These are phyloP conservation scores for Beris morrisii DNA, from an alignment of 2,888 invertebrate species.

Conservation along the genomic window DNA sequence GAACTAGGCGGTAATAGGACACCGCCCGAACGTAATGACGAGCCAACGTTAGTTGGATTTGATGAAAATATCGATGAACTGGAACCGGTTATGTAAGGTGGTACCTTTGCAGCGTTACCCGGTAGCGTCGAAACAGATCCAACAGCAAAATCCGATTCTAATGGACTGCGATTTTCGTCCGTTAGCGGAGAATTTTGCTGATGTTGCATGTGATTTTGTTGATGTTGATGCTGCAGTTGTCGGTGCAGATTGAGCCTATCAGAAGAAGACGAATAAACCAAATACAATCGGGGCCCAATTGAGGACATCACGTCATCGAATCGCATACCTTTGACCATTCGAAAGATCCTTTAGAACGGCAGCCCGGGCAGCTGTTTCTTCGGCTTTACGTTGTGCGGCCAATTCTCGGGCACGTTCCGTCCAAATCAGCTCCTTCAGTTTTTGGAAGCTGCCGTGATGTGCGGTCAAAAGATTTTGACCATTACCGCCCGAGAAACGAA, in stretches of 20 bases:
- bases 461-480: constrained; percentile 45
- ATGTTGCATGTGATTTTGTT: constrained; percentile 12
- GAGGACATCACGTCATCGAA: background rate
- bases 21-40: constrained; percentile 39
- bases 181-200: constrained; percentile 40
- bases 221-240: constrained; percentile 12
- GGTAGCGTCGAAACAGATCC: constrained; percentile 22
- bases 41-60: constrained; percentile 38
- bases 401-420: constrained; percentile 76
- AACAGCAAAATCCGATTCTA: constrained; percentile 35
- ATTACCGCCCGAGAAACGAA: constrained; percentile 49
- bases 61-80: constrained; percentile 42
- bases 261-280: background rate
- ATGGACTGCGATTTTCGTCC: constrained; percentile 49
- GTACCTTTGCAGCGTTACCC: constrained; percentile 38
- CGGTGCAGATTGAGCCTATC: background rate
- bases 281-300: background rate
- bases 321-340: constrained; percentile 61
- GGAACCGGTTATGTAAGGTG: constrained; percentile 31
- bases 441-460: constrained; percentile 64
- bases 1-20: constrained; percentile 39
- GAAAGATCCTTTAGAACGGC: constrained; percentile 66
- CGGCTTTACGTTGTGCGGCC: constrained; percentile 72
- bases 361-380: constrained; percentile 69
- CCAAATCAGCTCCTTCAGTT: constrained; percentile 76